These are phyloP conservation scores for Callosobruchus maculatus DNA, from an alignment of 2,888 invertebrate species.

Conservation along the genomic window DNA sequence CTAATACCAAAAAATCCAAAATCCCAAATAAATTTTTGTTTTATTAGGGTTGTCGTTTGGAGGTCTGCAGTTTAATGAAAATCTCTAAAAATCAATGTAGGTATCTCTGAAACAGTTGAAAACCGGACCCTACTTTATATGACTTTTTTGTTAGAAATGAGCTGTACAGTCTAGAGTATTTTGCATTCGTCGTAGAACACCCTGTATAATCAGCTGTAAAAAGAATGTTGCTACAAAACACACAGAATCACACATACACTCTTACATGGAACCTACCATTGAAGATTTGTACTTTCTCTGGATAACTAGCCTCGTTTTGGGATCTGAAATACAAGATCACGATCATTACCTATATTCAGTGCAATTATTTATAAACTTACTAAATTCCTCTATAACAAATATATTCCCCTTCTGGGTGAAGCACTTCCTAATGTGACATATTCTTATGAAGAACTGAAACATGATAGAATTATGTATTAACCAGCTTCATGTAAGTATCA, in stretches of 20 bases:
- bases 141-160: no score
- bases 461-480: conserved; percentile 25
- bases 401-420: conserved; percentile 99
- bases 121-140: no score
- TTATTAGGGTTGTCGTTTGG: no score
- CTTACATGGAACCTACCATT: conserved; percentile 72
- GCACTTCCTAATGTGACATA: conserved; percentile 99
- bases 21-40: no score
- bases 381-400: conserved; percentile 99
- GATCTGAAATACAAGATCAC: conserved; percentile 66
- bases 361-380: conserved; percentile 64
- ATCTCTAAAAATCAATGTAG: no score
- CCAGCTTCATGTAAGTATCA: conserved; percentile 5
- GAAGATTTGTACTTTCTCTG: conserved; percentile 96
- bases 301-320: conserved; percentile 93
- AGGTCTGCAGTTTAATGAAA: no score
- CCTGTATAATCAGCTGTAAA: no score
- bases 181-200: no score
- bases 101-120: no score
- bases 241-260: neutral
- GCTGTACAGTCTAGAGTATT: no score
- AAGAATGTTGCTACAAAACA: neutral
- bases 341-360: neutral
- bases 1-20: no score
- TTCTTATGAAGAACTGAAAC: conserved; percentile 98